These are phyloP conservation scores for Notothenia coriiceps DNA, from an alignment of 2,113 vertebrate species.

Conservation along the genomic window DNA sequence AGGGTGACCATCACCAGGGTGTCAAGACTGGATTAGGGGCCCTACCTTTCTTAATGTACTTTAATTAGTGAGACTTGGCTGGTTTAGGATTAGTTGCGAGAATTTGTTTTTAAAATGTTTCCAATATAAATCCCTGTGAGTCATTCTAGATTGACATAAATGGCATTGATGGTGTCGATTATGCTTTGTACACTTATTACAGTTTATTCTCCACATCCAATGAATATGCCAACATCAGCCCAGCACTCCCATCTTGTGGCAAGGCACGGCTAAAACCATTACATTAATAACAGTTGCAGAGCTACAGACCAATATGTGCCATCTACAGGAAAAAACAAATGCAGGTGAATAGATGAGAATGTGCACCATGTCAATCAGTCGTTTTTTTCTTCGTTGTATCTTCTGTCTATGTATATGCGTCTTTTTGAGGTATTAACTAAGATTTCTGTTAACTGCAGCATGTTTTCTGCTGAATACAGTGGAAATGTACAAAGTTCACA, in stretches of 20 bases:
- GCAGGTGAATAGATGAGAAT: background rate
- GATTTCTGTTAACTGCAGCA: background rate
- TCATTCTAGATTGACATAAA: slow-evolving; percentile 1
- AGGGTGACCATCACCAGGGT: slow-evolving; percentile 45
- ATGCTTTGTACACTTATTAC: background rate
- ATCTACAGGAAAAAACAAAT: background rate
- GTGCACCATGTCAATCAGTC: background rate
- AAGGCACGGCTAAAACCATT: slow-evolving; percentile 3
- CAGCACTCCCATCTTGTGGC: slow-evolving; percentile 71
- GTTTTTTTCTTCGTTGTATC: background rate
- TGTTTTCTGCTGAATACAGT: background rate
- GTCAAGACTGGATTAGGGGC: slow-evolving; percentile 21
- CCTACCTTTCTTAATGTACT: slow-evolving; percentile 22
- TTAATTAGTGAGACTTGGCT: background rate
- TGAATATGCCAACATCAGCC: slow-evolving; percentile 2
- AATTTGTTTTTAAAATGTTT: background rate
- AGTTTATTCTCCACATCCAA: background rate
- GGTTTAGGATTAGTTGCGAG: background rate
- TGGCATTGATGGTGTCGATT: slow-evolving; percentile 24
- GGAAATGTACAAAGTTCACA: background rate
- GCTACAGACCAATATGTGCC: background rate
- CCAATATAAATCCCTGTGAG: background rate
- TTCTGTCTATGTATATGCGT: background rate
- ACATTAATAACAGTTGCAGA: background rate
- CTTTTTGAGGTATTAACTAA: background rate